These are phyloP conservation scores for Odontomachus brunneus DNA, from an alignment of 1,140 invertebrate genomes.

Conservation along the genomic window DNA sequence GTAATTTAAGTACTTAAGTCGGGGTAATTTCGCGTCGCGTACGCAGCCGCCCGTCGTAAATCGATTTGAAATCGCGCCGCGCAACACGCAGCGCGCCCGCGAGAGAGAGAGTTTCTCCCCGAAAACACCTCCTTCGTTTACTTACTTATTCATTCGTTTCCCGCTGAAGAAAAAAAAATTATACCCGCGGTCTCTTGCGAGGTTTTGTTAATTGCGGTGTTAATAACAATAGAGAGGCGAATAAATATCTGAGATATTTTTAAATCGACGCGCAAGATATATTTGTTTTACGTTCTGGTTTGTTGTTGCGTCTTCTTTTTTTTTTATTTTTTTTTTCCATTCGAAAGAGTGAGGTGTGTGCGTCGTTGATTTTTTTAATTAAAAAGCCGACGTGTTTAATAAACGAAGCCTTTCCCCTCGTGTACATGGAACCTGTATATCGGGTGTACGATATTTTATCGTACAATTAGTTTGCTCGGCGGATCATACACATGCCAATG, in stretches of 20 bases:
- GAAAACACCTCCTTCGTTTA: not conserved
- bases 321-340: no score
- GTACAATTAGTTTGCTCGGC: conserved; percentile 40
- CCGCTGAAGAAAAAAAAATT: no score
- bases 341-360: no score
- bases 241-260: no score
- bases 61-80: conserved; percentile 54
- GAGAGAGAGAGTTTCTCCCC: not conserved
- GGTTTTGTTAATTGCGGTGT: no score
- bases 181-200: no score
- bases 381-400: not conserved
- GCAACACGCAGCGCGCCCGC: not conserved
- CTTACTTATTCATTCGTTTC: not conserved
- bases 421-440: not conserved
- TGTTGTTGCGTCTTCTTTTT: no score
- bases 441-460: conserved; percentile 24
- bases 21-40: conserved; percentile 61
- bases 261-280: no score
- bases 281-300: no score
- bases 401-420: no score
- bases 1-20: conserved; percentile 64
- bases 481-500: conserved; percentile 45
- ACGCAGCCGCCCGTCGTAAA: conserved; percentile 52
- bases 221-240: no score
- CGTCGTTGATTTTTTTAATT: conserved; percentile 7